phyloP scores from a whole-genome alignment of 2,888 invertebrate species.

The Mycalesis mineus region DNA sequence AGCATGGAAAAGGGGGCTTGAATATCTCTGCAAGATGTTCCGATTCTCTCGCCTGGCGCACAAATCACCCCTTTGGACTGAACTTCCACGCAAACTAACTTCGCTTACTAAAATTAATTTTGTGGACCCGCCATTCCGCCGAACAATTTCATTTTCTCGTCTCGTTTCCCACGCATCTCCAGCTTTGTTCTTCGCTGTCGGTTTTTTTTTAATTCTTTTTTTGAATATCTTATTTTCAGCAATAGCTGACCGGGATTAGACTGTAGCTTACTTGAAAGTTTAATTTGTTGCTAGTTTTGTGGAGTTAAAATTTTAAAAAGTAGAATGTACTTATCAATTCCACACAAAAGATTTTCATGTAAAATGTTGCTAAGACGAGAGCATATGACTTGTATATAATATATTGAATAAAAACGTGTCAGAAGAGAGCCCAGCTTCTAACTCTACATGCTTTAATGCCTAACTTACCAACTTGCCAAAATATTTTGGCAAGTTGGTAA shows the following conservation, averaged over 20 bases:
- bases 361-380: too few species aligned
- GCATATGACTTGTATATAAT: too few species aligned
- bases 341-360: too few species aligned
- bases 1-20: too few species aligned
- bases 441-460: too few species aligned
- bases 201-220: background rate
- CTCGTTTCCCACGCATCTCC: slow-evolving; percentile 17
- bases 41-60: slow-evolving; percentile 38
- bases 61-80: slow-evolving; percentile 47
- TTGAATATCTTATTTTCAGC: background rate
- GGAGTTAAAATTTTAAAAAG: background rate
- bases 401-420: too few species aligned
- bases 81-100: slow-evolving; percentile 51
- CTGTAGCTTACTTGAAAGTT: background rate
- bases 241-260: background rate
- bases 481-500: too few species aligned
- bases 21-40: slow-evolving; percentile 38
- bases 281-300: background rate
- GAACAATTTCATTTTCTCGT: slow-evolving; percentile 52
- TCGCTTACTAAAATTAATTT: slow-evolving; percentile 57
- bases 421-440: too few species aligned
- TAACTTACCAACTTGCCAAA: too few species aligned
- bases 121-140: slow-evolving; percentile 48
- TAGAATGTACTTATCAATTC: too few species aligned
- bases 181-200: slow-evolving; percentile 1